A percentile compares a stretch with the other conserved stretches of the same genome.
Evolutionary conservation across 2,113 vertebrate species (phyloP).

Genomic region (Varanus salvator): DNA sequence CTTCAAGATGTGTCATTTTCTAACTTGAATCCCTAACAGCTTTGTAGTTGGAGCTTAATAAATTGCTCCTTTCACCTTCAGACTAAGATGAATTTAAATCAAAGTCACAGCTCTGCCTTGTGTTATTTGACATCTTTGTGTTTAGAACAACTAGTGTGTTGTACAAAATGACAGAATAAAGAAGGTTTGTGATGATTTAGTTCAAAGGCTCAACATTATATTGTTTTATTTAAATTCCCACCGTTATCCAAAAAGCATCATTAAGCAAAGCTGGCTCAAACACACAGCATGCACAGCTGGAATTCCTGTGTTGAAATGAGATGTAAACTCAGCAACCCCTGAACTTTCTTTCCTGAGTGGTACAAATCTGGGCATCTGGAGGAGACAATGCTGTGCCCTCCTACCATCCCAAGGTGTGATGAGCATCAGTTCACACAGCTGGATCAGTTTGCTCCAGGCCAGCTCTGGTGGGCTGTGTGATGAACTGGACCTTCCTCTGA

Average conservation of each 20-base stretch:
- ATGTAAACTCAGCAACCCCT: neutral
- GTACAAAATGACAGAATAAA: neutral
- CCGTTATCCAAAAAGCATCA: neutral
- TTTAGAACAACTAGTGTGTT: constrained; percentile 18
- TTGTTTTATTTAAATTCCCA: neutral
- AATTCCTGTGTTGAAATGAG: neutral
- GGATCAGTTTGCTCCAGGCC: neutral
- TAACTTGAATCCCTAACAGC: constrained; percentile 13
- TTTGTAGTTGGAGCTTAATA: constrained; percentile 30
- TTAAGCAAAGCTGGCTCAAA: neutral
- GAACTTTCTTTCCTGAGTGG: neutral
- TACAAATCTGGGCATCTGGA: neutral
- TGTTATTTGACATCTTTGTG: neutral
- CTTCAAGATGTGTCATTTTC: constrained; percentile 30
- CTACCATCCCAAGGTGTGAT: neutral
- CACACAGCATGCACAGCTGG: neutral
- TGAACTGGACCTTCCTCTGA: no score
- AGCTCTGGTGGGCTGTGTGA: no score
- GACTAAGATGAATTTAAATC: constrained; percentile 40
- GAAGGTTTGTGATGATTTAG: constrained; percentile 9
- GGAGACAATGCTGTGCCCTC: neutral
- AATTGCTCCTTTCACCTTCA: constrained; percentile 29
- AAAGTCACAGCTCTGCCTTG: constrained; percentile 1
- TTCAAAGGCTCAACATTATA: constrained; percentile 18
- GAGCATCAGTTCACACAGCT: neutral